Evolutionary conservation across 2,797 vertebrate genomes (phyloP).

Genomic region (Sylvia borin): DNA sequence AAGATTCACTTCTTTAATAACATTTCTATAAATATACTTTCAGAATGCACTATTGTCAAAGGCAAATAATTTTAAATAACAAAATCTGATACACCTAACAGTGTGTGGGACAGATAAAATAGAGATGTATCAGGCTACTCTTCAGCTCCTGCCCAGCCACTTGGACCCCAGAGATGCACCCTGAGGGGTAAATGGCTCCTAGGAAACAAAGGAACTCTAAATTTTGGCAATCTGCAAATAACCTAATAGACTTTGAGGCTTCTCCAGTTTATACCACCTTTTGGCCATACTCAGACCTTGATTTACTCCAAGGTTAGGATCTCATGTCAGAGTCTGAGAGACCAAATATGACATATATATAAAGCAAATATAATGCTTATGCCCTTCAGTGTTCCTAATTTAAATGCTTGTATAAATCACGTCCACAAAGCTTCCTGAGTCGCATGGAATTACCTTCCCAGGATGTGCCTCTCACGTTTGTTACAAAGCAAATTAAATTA

Average conservation of each 20-base stretch:
- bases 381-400: background rate
- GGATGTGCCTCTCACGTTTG: background rate
- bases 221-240: background rate
- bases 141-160: background rate
- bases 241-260: background rate
- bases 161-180: background rate
- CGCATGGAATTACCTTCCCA: background rate
- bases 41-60: slow-evolving; percentile 10
- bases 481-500: background rate
- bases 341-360: background rate
- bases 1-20: slow-evolving; percentile 51
- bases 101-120: background rate
- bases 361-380: background rate
- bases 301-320: background rate
- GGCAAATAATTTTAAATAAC: slow-evolving; percentile 17
- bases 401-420: background rate
- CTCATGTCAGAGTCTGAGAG: background rate
- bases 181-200: background rate
- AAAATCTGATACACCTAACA: background rate
- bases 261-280: background rate
- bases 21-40: slow-evolving; percentile 50
- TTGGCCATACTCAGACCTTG: background rate
- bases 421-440: background rate
- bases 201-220: background rate
- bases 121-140: background rate